Conservation (phyloP, 2,888 invertebrate species). For the Willowsia nigromaculata region DNA sequence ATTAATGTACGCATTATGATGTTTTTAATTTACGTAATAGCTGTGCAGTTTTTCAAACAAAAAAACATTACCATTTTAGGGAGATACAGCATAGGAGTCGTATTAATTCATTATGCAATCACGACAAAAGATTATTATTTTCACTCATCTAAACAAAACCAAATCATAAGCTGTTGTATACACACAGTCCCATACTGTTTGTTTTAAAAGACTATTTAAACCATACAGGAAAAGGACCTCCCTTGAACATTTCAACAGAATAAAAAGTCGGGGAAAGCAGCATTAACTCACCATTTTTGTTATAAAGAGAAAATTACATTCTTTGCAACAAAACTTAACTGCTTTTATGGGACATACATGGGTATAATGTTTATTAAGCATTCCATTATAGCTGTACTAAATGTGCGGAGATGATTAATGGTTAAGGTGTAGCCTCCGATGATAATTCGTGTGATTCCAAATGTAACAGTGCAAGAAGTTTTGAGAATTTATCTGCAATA, state of each 20-base stretch:
- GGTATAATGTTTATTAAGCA: not conserved
- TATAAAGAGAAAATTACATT: not conserved
- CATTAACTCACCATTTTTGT: slow-evolving; percentile 11
- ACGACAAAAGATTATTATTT: slow-evolving; percentile 39
- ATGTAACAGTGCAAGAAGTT: too few relatives aligned
- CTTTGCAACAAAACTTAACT: not conserved
- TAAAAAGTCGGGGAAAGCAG: slow-evolving; percentile 40
- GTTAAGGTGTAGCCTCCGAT: not conserved
- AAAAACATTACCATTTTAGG: slow-evolving; percentile 31
- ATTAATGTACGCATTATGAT: slow-evolving; percentile 30
- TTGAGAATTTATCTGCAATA: too few relatives aligned
- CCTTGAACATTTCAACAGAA: slow-evolving; percentile 52
- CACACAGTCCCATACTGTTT: slow-evolving; percentile 10
- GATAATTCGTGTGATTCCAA: not conserved
- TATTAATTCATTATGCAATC: slow-evolving; percentile 51
- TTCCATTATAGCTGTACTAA: not conserved
- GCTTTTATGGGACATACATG: not conserved
- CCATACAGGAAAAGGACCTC: slow-evolving; percentile 37
- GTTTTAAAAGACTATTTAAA: slow-evolving; percentile 51
- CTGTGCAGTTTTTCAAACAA: slow-evolving; percentile 8
- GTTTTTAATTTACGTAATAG: slow-evolving; percentile 40
- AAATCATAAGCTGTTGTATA: not conserved
- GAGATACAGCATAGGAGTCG: not conserved
- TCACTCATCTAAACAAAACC: slow-evolving; percentile 44
- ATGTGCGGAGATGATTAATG: slow-evolving; percentile 26